Base-by-base conservation (phyloP, 1,140 invertebrate genomes). In the Monomorium pharaonis region DNA sequence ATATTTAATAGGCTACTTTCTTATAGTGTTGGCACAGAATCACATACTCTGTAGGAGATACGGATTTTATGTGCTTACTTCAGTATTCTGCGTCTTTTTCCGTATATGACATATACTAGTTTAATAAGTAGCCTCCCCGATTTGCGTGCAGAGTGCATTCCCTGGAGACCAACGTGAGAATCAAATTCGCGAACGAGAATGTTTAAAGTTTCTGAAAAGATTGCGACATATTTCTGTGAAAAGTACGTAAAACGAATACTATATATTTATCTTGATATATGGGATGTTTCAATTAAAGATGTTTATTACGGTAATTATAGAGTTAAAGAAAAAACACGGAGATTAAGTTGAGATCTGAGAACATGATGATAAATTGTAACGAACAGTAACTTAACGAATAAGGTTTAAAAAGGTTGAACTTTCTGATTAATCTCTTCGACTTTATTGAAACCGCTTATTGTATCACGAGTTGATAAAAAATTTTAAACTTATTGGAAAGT, bases 121-220 rank as follows among this genome's bases (percentile, higher is more conserved):
- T 54, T 12, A 56, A 80, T 80, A 69, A 80, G 49, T 69, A 80
- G 47, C 14, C 30, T n/a, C n/a, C 60, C 60, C 44, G 62, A 80
- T 80, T 80, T 80, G 77, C 30, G 76, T 54, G 76, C 63, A 16
- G 27, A 69, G 44, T 56, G 76, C 60, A 80, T 69, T 80, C 51
- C 44, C 77, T 18, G 42, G 47, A 42, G 30, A 51, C 3, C 4
- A 54, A 56, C 6, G 62, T 80, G 77, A 30, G 54, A 42, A 30
- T 42, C 62, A 69, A 54, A 80, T 14, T 42, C 9, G 44, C 21
- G 1, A 24, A 54, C 47, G 49, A 69, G 63, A 51, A 37, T 24
- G 27, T 56, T 69, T 54, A 18, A 54, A 69, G n/a, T 27, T 16
- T 54, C 30, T 37, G 21, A 16, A 42, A 56, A 16, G 49, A 1